These are phyloP conservation scores for Eulemur coronatus DNA, from an alignment of 2,797 vertebrate genomes.

Conservation along the genomic window DNA sequence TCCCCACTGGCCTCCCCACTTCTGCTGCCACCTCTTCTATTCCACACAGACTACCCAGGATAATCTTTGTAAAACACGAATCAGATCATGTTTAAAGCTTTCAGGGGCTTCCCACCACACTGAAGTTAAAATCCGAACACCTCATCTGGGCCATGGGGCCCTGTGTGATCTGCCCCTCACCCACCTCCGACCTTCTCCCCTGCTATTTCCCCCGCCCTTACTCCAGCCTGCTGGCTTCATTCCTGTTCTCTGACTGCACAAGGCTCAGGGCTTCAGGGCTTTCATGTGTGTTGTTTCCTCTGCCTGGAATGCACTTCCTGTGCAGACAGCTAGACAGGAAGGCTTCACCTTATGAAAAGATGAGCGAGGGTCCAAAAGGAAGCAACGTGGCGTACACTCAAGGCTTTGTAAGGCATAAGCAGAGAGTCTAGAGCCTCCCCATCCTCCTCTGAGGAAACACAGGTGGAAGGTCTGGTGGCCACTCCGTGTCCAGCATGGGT, in stretches of 20 bases:
- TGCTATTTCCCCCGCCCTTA: neutral
- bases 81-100: neutral
- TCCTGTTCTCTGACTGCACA: neutral
- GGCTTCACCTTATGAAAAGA: neutral
- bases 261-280: neutral
- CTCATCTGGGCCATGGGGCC: neutral
- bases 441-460: neutral
- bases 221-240: neutral
- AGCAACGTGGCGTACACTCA: neutral
- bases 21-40: neutral
- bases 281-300: neutral
- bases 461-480: neutral
- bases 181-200: neutral
- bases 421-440: neutral
- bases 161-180: neutral
- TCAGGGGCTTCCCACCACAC: neutral
- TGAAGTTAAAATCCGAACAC: neutral
- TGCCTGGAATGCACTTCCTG: neutral
- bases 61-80: neutral
- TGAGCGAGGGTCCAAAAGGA: neutral
- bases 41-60: neutral
- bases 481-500: fast-evolving
- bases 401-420: neutral
- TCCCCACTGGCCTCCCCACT: neutral
- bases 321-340: neutral